These are phyloP conservation scores for Eristalinus sepulchralis DNA, from an alignment of 2,888 invertebrate genomes.

Conservation along the genomic window DNA sequence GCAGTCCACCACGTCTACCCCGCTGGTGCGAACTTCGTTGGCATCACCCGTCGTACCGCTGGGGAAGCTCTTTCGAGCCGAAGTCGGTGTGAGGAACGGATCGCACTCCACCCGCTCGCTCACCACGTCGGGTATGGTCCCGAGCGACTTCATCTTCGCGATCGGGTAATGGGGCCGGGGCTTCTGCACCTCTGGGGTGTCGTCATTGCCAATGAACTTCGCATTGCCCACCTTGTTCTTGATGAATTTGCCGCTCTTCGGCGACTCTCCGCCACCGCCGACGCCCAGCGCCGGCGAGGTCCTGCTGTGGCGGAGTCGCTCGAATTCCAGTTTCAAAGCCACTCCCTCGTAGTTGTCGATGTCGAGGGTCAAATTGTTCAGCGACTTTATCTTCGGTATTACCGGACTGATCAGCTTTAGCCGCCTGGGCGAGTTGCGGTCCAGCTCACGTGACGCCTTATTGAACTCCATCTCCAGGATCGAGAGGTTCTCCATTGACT, in stretches of 20 bases:
- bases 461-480: slow-evolving; percentile 80
- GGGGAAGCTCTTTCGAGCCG: slow-evolving; percentile 75
- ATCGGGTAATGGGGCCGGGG: slow-evolving; percentile 76
- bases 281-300: slow-evolving; percentile 67
- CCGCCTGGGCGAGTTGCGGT: slow-evolving; percentile 79
- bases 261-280: slow-evolving; percentile 46
- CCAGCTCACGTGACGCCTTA: slow-evolving; percentile 78
- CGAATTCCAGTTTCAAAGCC: slow-evolving; percentile 77
- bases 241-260: slow-evolving; percentile 77
- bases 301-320: slow-evolving; percentile 74
- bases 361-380: slow-evolving; percentile 79
- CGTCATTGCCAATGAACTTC: slow-evolving; percentile 80
- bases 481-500: slow-evolving; percentile 80
- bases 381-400: slow-evolving; percentile 79
- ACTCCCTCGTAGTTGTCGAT: slow-evolving; percentile 76
- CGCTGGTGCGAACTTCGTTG: slow-evolving; percentile 17
- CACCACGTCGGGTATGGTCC: slow-evolving; percentile 80
- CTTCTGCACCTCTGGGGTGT: slow-evolving; percentile 73
- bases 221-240: slow-evolving; percentile 81
- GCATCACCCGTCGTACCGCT: slow-evolving; percentile 21
- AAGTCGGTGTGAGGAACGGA: slow-evolving; percentile 80
- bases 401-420: slow-evolving; percentile 75
- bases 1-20: slow-evolving; percentile 61
- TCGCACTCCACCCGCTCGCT: slow-evolving; percentile 79
- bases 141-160: slow-evolving; percentile 80